Conservation (phyloP, 2,797 vertebrate species). For the Sebastes diploproa region DNA sequence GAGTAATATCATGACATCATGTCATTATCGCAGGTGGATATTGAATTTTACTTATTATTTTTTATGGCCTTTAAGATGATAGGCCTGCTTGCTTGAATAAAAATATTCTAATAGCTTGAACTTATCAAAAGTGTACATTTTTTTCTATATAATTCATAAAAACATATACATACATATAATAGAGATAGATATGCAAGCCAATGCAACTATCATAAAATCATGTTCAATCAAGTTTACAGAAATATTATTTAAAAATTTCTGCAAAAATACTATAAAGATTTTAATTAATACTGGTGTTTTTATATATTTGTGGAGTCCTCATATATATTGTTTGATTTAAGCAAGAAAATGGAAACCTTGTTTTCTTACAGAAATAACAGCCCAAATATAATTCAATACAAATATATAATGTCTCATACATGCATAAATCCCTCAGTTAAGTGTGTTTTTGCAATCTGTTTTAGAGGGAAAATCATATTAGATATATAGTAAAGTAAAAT, state of each 20-base stretch:
- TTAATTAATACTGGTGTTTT: neutral
- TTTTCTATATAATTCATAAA: neutral
- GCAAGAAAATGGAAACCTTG: neutral
- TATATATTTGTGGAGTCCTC: neutral
- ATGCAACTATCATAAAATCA: neutral
- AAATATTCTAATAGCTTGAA: neutral
- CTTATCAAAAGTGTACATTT: neutral
- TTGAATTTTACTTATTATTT: conserved; percentile 56
- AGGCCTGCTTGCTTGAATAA: neutral
- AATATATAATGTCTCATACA: neutral
- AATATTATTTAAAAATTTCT: neutral
- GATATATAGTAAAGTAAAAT: neutral
- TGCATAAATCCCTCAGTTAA: neutral
- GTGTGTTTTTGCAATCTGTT: neutral
- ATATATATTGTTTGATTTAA: neutral
- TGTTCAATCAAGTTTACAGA: neutral
- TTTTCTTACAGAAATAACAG: neutral
- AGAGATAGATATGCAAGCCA: neutral
- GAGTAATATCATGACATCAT: conserved; percentile 64
- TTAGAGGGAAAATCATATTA: neutral
- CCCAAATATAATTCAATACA: neutral
- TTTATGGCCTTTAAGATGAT: conserved; percentile 46
- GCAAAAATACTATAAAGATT: neutral
- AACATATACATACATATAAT: neutral
- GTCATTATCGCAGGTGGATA: conserved; percentile 64